Conservation (phyloP, 2,888 invertebrate species). For the Eristalis pertinax region DNA sequence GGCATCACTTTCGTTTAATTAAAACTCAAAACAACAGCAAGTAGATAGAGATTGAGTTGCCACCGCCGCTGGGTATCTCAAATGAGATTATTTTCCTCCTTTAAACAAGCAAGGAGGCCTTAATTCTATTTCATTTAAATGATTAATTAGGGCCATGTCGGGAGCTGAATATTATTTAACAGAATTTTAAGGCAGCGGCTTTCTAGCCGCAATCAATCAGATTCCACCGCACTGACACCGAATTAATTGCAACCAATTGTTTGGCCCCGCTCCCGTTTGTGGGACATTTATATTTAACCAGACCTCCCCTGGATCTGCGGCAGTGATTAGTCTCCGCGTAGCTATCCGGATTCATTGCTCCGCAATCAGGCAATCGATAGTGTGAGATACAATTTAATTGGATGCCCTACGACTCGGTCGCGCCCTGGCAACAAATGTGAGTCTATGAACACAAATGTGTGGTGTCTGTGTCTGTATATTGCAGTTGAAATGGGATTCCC, state of each 20-base stretch:
- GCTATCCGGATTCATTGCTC: neutral
- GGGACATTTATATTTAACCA: neutral
- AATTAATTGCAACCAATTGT: slow-evolving; percentile 18
- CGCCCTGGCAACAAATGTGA: neutral
- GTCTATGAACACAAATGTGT: neutral
- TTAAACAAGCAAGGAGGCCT: neutral
- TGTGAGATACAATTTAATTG: slow-evolving; percentile 20
- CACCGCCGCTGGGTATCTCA: neutral
- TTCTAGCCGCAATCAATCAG: slow-evolving; percentile 34
- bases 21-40: slow-evolving; percentile 19
- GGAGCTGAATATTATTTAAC: neutral
- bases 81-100: neutral
- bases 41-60: neutral
- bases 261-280: neutral
- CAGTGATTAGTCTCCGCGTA: slow-evolving; percentile 10
- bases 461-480: neutral
- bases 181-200: neutral
- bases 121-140: slow-evolving; percentile 37
- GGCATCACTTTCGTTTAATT: slow-evolving; percentile 20
- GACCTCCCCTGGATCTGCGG: neutral
- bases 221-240: neutral
- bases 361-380: neutral
- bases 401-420: slow-evolving; percentile 11
- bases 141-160: slow-evolving; percentile 20
- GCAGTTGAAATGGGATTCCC: neutral